Percentiles rank a stretch among this genome's conserved stretches.
Evolutionary conservation across 2,797 vertebrate genomes (phyloP).

Genomic region (Liasis olivaceus): DNA sequence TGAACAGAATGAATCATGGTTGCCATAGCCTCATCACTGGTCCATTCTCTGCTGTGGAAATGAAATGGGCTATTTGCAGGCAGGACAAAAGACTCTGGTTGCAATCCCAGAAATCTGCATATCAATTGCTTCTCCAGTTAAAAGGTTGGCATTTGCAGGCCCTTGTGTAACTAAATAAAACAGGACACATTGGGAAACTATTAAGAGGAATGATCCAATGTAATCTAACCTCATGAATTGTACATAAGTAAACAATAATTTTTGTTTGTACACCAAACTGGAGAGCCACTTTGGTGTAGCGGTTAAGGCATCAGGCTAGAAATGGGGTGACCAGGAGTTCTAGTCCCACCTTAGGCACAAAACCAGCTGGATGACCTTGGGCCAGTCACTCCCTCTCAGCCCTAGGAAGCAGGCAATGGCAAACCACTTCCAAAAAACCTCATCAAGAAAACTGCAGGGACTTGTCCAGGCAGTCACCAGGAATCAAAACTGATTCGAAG

Average conservation of each 20-base stretch:
- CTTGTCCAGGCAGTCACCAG: neutral
- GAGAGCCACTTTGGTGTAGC: neutral
- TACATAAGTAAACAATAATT: neutral
- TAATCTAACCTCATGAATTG: neutral
- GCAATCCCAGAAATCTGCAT: neutral
- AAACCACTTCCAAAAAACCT: neutral
- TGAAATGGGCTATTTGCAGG: neutral
- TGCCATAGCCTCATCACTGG: neutral
- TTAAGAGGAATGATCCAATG: neutral
- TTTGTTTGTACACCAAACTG: neutral
- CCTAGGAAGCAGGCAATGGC: neutral
- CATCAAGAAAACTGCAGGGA: neutral
- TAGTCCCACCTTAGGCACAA: neutral
- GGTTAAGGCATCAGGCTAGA: neutral
- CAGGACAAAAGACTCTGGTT: neutral
- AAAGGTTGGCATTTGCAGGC: neutral
- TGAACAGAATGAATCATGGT: neutral
- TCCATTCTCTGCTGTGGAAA: neutral
- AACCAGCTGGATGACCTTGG: neutral
- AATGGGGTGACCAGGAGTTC: neutral
- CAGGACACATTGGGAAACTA: neutral
- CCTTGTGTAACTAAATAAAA: neutral
- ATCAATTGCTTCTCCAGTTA: neutral
- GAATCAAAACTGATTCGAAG: neutral
- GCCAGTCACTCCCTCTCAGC: neutral